These are phyloP conservation scores for Drosophila leonis DNA, from an alignment of 2,888 invertebrate genomes.

Conservation along the genomic window DNA sequence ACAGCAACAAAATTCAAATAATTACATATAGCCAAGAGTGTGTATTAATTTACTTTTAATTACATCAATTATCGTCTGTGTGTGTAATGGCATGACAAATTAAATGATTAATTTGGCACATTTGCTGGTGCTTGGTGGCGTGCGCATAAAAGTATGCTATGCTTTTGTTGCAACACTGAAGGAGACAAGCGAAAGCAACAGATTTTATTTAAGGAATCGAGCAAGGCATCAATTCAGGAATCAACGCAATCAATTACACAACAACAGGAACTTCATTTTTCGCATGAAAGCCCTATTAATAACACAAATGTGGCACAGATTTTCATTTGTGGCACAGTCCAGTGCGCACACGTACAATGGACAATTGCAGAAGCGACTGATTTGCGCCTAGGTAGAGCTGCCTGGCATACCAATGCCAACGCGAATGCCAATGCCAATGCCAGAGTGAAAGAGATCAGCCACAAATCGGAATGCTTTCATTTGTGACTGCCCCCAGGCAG, in stretches of 20 bases:
- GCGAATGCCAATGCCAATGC: background rate
- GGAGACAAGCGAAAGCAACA: slow-evolving; percentile 23
- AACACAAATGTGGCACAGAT: slow-evolving; percentile 43
- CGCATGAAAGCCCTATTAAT: slow-evolving; percentile 63
- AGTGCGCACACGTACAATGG: slow-evolving; percentile 24
- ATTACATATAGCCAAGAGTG: slow-evolving; percentile 23
- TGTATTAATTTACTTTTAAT: slow-evolving; percentile 57
- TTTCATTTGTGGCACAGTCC: slow-evolving; percentile 40
- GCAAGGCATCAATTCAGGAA: slow-evolving; percentile 19
- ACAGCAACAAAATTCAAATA: slow-evolving; percentile 10
- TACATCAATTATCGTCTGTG: slow-evolving; percentile 20
- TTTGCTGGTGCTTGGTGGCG: slow-evolving; percentile 2
- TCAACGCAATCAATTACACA: slow-evolving; percentile 47
- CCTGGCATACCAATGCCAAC: slow-evolving; percentile 17
- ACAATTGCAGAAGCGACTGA: slow-evolving; percentile 57
- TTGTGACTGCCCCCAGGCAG: slow-evolving; percentile 7
- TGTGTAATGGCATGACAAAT: slow-evolving; percentile 48
- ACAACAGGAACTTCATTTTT: slow-evolving; percentile 59
- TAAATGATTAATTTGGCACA: slow-evolving; percentile 64
- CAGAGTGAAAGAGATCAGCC: slow-evolving; percentile 17
- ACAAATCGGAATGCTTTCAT: slow-evolving; percentile 39
- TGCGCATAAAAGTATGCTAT: slow-evolving; percentile 60
- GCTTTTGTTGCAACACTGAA: slow-evolving; percentile 2
- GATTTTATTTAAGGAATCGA: slow-evolving; percentile 16
- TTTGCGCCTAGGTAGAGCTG: slow-evolving; percentile 44